Evolutionary conservation across 1,140 invertebrate genomes (phyloP).

Genomic region (Diabrotica virgifera): DNA sequence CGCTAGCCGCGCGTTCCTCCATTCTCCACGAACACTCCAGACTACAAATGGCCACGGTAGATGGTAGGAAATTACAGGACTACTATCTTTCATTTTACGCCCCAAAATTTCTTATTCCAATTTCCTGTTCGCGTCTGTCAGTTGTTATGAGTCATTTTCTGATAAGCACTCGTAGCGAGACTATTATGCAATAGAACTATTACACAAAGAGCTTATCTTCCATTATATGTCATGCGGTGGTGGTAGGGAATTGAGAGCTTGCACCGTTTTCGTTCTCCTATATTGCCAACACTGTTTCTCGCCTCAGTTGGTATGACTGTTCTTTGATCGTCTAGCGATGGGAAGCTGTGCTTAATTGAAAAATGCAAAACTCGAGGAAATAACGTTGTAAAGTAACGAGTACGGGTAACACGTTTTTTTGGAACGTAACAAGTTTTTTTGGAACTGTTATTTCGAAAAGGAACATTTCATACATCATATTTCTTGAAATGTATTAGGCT

Average conservation of each 20-base stretch:
- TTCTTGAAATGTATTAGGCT: too few relatives aligned
- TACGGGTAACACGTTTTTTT: too few relatives aligned
- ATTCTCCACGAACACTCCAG: slow-evolving; percentile 17
- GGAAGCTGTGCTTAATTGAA: not conserved
- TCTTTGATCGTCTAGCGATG: slow-evolving; percentile 33
- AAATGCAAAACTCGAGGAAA: not conserved
- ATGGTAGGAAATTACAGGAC: slow-evolving; percentile 48
- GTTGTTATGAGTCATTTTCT: slow-evolving; percentile 55
- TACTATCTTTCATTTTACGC: slow-evolving; percentile 56
- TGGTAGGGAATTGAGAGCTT: slow-evolving; percentile 44
- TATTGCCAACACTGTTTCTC: slow-evolving; percentile 42
- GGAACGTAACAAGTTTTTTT: too few relatives aligned
- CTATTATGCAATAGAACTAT: slow-evolving; percentile 51
- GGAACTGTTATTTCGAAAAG: too few relatives aligned
- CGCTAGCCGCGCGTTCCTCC: not conserved
- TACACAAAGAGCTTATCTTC: slow-evolving; percentile 48
- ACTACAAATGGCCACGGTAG: slow-evolving; percentile 29
- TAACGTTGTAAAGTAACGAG: not conserved
- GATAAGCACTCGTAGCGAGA: slow-evolving; percentile 48
- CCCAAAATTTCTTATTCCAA: slow-evolving; percentile 56
- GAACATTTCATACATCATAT: too few relatives aligned
- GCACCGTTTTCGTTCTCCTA: not conserved
- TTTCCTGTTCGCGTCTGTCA: slow-evolving; percentile 55
- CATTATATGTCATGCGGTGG: slow-evolving; percentile 48
- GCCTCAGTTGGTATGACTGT: slow-evolving; percentile 38